A percentile compares a stretch with the other conserved stretches of the same genome.
Conservation (phyloP, 1,140 invertebrate species). For the Eriosoma lanigerum region DNA sequence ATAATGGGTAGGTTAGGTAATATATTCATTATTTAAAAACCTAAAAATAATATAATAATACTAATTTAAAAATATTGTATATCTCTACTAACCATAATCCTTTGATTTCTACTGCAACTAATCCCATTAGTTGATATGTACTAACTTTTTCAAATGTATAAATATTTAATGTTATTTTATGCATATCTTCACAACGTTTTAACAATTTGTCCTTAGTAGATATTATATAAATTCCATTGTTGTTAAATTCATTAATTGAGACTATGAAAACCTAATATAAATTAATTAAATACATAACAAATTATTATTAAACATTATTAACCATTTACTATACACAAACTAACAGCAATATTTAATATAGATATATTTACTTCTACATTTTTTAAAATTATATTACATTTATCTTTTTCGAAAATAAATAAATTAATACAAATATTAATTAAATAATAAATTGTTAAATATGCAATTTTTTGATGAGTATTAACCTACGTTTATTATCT, state of each 20-base stretch:
- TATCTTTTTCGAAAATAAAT: too few relatives aligned
- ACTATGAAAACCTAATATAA: not conserved
- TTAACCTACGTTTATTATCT: too few relatives aligned
- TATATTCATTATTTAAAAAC: too few relatives aligned
- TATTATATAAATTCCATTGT: conserved; percentile 17
- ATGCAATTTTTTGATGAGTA: too few relatives aligned
- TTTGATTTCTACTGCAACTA: not conserved
- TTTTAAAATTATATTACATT: not conserved
- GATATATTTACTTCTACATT: not conserved
- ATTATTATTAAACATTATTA: not conserved
- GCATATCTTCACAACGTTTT: not conserved
- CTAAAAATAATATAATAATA: too few relatives aligned
- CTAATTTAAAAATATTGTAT: too few relatives aligned
- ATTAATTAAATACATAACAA: too few relatives aligned
- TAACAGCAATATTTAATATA: not conserved
- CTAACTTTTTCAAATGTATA: conserved; percentile 10
- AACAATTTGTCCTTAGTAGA: conserved; percentile 7
- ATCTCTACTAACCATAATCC: conserved; percentile 4
- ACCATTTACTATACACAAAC: not conserved
- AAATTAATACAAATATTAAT: too few relatives aligned
- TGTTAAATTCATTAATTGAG: not conserved
- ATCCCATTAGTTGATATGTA: not conserved
- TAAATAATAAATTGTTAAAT: too few relatives aligned
- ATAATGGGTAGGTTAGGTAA: too few relatives aligned
- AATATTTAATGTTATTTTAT: conserved; percentile 7